phyloP scores from a whole-genome alignment of 2,113 vertebrate species.

The Isurus oxyrinchus region DNA sequence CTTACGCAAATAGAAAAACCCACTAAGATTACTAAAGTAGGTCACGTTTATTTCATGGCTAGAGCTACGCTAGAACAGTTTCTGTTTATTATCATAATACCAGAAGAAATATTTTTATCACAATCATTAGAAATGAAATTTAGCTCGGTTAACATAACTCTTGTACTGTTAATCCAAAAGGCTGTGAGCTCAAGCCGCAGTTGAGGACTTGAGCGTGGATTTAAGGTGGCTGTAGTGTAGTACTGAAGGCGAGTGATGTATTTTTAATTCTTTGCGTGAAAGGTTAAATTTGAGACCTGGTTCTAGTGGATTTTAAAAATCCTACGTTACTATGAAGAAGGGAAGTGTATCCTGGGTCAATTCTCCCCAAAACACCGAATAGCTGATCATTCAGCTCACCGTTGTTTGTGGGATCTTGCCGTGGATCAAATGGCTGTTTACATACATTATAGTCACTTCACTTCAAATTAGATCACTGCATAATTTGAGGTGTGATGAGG shows the following conservation, averaged over 20 bases:
- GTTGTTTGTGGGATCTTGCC: neutral
- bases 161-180: neutral
- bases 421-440: neutral
- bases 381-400: neutral
- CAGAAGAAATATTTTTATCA: neutral
- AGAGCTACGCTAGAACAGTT: neutral
- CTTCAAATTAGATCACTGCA: neutral
- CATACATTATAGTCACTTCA: neutral
- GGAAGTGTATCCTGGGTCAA: neutral
- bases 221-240: neutral
- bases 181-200: neutral
- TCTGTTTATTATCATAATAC: neutral
- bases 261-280: neutral
- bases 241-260: neutral
- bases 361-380: neutral
- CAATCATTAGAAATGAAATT: neutral
- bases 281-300: neutral
- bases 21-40: neutral
- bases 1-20: neutral
- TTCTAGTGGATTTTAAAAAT: neutral
- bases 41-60: neutral
- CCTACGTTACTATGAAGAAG: neutral
- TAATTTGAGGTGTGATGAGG: neutral
- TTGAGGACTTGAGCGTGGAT: neutral
- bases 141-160: neutral